phyloP scores from a whole-genome alignment of 1,140 invertebrate species.

The Globodera rostochiensis region DNA sequence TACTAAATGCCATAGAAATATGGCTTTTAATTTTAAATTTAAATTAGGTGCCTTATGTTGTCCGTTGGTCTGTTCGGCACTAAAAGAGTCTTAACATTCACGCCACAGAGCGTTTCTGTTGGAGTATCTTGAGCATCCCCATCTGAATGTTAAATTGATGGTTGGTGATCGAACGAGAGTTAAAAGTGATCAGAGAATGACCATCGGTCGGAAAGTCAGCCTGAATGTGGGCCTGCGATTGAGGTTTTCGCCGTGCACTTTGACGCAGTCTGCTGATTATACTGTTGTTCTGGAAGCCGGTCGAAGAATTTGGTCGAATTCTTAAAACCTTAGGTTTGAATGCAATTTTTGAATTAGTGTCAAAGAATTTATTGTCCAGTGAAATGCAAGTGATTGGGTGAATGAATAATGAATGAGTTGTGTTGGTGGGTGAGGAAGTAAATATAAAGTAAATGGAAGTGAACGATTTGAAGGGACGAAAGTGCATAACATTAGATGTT shows the following conservation, averaged over 20 bases:
- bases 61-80: constrained; percentile 52
- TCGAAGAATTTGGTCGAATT: constrained; percentile 6
- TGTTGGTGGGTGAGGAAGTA: not conserved
- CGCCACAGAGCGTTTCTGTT: constrained; percentile 29
- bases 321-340: constrained; percentile 1
- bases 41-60: constrained; percentile 48
- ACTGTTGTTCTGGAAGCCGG: constrained; percentile 36
- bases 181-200: constrained; percentile 14
- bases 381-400: not conserved
- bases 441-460: not conserved
- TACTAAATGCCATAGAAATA: constrained; percentile 44
- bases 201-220: constrained; percentile 25
- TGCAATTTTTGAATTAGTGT: not conserved
- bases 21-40: constrained; percentile 12
- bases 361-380: not conserved
- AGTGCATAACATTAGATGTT: not conserved
- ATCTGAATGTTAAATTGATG: constrained; percentile 15
- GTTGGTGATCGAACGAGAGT: not conserved
- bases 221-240: constrained; percentile 14
- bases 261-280: constrained; percentile 55
- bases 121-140: constrained; percentile 17
- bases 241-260: constrained; percentile 54
- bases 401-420: not conserved
- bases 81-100: constrained; percentile 47
- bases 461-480: not conserved